Conservation (phyloP, 2,888 invertebrate genomes). For the Drosophila subsilvestris region DNA sequence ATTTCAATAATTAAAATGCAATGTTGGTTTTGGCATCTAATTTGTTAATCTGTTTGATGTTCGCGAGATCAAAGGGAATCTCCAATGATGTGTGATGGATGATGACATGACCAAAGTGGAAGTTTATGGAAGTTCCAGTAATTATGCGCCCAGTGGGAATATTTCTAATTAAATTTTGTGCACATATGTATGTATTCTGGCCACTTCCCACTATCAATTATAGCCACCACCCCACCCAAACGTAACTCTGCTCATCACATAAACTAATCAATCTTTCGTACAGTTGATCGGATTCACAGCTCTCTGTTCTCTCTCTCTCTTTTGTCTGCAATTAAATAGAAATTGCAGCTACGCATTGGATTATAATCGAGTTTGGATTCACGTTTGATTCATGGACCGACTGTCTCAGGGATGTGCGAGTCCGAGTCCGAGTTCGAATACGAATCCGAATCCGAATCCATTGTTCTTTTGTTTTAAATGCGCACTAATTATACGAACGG, state of each 20-base stretch:
- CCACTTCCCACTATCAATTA: background rate
- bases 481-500: constrained; percentile 51
- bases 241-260: background rate
- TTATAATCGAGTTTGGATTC: constrained; percentile 6
- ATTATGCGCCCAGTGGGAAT: background rate
- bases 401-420: constrained; percentile 6
- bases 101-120: background rate
- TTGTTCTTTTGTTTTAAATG: constrained; percentile 44
- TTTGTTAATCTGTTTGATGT: constrained; percentile 10
- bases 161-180: background rate
- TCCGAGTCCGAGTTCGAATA: background rate
- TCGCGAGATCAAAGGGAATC: background rate
- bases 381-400: constrained; percentile 5
- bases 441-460: background rate
- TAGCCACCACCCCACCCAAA: background rate
- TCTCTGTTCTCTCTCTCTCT: background rate
- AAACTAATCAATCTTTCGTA: background rate
- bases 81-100: background rate
- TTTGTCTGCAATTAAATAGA: constrained; percentile 4
- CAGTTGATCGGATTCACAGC: background rate
- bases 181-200: background rate
- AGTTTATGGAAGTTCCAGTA: background rate
- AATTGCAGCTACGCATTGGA: constrained; percentile 12
- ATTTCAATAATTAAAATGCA: constrained; percentile 22
- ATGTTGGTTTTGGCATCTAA: constrained; percentile 18